Conservation (phyloP, 2,113 vertebrate genomes). For the Ailuropoda melanoleuca region DNA sequence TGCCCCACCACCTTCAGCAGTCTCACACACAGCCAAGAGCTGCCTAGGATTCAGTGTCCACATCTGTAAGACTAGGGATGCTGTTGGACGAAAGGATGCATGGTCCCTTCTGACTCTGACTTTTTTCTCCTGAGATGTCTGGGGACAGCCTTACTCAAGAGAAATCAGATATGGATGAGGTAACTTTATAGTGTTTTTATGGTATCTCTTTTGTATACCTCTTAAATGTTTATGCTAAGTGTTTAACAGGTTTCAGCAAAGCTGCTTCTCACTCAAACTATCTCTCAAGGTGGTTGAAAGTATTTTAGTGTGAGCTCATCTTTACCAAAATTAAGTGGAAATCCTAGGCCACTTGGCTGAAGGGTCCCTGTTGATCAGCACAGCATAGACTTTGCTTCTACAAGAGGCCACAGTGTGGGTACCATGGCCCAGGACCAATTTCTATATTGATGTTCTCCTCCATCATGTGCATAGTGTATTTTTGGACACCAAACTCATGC, state of each 20-base stretch:
- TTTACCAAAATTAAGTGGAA: background rate
- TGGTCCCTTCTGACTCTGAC: background rate
- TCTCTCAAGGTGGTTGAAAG: background rate
- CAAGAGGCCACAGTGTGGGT: background rate
- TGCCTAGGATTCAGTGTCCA: background rate
- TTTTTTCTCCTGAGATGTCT: background rate
- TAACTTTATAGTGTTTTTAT: accelerated
- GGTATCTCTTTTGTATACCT: background rate
- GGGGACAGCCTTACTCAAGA: background rate
- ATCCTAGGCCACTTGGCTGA: background rate
- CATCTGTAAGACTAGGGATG: background rate
- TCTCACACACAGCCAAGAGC: background rate
- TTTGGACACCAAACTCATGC: background rate
- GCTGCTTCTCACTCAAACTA: too few relatives aligned
- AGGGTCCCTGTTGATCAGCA: background rate
- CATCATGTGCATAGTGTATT: background rate
- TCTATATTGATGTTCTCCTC: background rate
- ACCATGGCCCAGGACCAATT: background rate
- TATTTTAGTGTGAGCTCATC: background rate
- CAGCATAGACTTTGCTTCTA: background rate
- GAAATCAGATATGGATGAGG: background rate
- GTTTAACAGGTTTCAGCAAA: background rate
- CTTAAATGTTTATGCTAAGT: background rate
- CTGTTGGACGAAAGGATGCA: background rate
- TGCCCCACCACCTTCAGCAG: accelerated